Base-by-base conservation (phyloP, 2,113 vertebrate genomes). In the Apteryx mantelli region DNA sequence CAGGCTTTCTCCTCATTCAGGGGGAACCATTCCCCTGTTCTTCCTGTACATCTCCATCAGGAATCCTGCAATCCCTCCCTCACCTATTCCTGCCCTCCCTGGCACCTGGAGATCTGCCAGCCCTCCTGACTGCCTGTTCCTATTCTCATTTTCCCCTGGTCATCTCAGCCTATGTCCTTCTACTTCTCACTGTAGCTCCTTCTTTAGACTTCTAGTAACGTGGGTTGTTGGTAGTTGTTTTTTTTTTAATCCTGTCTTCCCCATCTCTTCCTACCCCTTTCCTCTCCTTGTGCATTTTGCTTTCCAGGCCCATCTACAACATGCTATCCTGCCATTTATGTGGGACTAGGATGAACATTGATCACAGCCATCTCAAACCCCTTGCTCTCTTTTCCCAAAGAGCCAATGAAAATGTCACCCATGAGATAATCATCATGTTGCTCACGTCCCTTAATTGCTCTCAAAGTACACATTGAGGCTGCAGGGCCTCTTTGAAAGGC, bases 401-500 rank as follows among this genome's bases (percentile, higher is more conserved):
- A 96, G 82, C 65, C 21, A 50, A 79, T 92, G 85, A 91, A 97
- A 96, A 97, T 87, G 91, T 95, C 95, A 94, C 96, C 89, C 82
- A 93, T 94, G 94, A 95, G 96, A 96, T 84, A 96, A 95, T 95
- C 78, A 88, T 83, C 82, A 95, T 93, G 95, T 95, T 94, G 91
- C 92, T 95, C 93, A 88, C 78, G 56, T 93, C 79, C 91, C 93
- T 96, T 97, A 97, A 97, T 97, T 97, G 97, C 96, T 95, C 95
- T 95, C 65, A 85, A 94, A 97, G 94, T 73, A 89, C 85, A 73
- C 18, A 11, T 30, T 0, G 6, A 68, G 75, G 82, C 92, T 88
- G 89, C 93, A 66, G 94, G 88, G 90, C 75, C 95, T 93, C 93
- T 97, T 64, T 96, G 95, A 94, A 84, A 94, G 82, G 91, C 94